These are phyloP conservation scores for Turnix velox DNA, from an alignment of 2,113 vertebrate genomes.

Conservation along the genomic window DNA sequence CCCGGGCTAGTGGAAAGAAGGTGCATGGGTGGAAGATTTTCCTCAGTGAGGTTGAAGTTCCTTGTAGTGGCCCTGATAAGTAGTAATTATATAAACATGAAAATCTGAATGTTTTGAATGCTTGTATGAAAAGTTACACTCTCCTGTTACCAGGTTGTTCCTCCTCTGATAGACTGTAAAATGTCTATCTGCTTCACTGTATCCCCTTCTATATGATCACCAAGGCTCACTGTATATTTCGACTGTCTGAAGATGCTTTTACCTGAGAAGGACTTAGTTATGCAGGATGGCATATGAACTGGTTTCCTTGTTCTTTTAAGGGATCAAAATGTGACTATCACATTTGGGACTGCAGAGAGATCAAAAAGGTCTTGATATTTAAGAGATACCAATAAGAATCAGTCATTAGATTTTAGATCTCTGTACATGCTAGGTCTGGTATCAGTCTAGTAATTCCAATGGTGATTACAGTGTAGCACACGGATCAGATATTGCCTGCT, in stretches of 20 bases:
- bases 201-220: neutral
- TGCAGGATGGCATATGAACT: neutral
- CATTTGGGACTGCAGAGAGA: neutral
- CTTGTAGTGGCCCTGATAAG: neutral
- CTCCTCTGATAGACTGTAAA: neutral
- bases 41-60: neutral
- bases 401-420: neutral
- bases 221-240: neutral
- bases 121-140: neutral
- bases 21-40: neutral
- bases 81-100: neutral
- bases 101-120: neutral
- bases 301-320: neutral
- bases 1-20: neutral
- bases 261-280: neutral
- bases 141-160: neutral
- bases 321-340: neutral
- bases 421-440: neutral
- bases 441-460: neutral
- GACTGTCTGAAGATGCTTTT: neutral
- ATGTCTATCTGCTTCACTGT: neutral
- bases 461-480: neutral
- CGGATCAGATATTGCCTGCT: neutral
- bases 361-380: neutral
- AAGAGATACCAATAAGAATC: neutral